Base-by-base conservation (phyloP, 2,888 invertebrate species). In the Callyntrura guangdongensis region DNA sequence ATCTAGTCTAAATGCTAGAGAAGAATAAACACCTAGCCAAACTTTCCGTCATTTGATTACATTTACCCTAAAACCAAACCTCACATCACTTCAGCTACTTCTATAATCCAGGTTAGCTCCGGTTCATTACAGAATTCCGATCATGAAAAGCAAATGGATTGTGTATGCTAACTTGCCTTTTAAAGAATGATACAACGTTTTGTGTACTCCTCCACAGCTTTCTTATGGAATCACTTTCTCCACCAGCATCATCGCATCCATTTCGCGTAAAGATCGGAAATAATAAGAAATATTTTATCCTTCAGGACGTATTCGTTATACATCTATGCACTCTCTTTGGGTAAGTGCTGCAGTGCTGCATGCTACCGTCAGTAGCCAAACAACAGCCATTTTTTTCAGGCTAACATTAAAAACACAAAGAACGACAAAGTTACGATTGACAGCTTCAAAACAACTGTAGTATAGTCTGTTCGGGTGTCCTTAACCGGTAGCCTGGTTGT, bases 241-340 rank as follows among this genome's bases (percentile, higher is more conserved):
- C 36, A 17, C 6, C 72, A 49, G 22, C 20, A 74, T 74, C 22
- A 11, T 20, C 17, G 20, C 74, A 47, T 27, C 36, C 56, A 81
- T 14, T n/a, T n/a, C n/a, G 6, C 36, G 36, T 36, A 36, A 45
- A 47, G n/a, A 27, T 27, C 9, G 25, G 6, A 59, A 59, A 27
- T 56, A 59, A 53, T 25, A 25, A 56, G 25, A 79, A 81, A 20
- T 14, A 8, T 74, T 74, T 47, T 74, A 49, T 74, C 74, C 74
- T 74, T 74, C 20, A 49, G 49, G 20, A 36, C 36, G 36, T 36
- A 6, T 2, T 6, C 3, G 36, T 45, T 17, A 72, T 11, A 74
- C 22, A 74, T 49, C 74, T 22, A 49, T 49, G 22, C 22, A 6
- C 20, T 45, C 3, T 20, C 36, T 36, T n/a, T n/a, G n/a, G 36